phyloP scores from a whole-genome alignment of 2,888 invertebrate genomes.

The Mamestra brassicae region DNA sequence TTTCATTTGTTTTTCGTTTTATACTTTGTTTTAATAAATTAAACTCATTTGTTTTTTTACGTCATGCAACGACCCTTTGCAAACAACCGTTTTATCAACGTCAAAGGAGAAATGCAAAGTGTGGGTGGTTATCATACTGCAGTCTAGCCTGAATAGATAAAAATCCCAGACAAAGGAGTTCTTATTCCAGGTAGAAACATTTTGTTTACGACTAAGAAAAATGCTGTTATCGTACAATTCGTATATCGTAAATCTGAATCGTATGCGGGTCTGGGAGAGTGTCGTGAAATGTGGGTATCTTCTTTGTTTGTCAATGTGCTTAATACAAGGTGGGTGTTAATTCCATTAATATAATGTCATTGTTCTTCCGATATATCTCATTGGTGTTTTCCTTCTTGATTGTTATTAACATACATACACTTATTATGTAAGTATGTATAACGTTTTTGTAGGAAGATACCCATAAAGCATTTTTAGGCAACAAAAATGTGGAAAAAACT shows the following conservation, averaged over 20 bases:
- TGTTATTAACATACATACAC: neutral
- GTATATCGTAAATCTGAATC: neutral
- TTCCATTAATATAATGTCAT: conserved; percentile 6
- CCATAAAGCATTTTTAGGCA: too few species aligned
- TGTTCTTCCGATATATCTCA: neutral
- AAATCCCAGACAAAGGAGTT: conserved; percentile 26
- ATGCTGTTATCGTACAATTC: conserved; percentile 1
- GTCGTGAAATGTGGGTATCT: conserved; percentile 15
- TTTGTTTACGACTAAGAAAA: conserved; percentile 33
- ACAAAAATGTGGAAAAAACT: too few species aligned
- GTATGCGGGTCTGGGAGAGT: neutral
- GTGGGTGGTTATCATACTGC: neutral
- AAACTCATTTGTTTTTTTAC: neutral
- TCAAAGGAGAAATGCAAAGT: conserved; percentile 9
- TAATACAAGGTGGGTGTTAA: neutral
- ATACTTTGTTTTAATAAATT: neutral
- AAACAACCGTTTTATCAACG: neutral
- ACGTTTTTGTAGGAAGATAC: too few species aligned
- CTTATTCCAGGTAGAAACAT: conserved; percentile 13
- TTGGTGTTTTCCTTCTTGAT: neutral
- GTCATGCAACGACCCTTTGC: neutral
- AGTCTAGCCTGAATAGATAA: conserved; percentile 26
- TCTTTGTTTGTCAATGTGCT: conserved; percentile 6
- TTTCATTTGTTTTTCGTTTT: neutral
- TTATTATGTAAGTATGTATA: too few species aligned